phyloP scores from a whole-genome alignment of 2,113 vertebrate genomes.

The Scomber scombrus region DNA sequence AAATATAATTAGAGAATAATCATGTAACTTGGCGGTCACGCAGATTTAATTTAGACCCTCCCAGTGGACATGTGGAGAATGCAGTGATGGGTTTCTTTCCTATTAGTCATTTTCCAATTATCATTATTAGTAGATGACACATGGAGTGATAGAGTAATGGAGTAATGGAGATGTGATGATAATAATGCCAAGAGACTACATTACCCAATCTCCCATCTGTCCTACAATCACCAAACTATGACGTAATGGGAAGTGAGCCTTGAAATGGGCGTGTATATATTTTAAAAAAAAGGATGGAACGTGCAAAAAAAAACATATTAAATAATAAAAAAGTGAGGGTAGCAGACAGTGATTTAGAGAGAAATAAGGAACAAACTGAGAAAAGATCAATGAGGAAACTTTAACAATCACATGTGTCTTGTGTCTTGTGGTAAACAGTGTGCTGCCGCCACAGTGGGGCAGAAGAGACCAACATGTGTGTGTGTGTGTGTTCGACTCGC shows the following conservation, averaged over 20 bases:
- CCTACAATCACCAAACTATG: background rate
- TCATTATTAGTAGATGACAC: constrained; percentile 12
- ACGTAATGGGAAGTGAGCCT: background rate
- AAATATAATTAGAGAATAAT: background rate
- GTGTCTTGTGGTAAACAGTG: constrained; percentile 39
- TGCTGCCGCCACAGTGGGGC: constrained; percentile 72
- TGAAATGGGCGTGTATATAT: too few relatives aligned
- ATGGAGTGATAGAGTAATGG: background rate
- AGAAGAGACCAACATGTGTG: constrained; percentile 62
- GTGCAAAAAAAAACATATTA: background rate
- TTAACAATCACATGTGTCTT: constrained; percentile 24
- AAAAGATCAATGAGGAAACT: background rate
- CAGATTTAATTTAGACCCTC: background rate
- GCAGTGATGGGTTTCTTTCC: background rate
- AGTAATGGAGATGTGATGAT: constrained; percentile 16
- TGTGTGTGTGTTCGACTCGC: background rate
- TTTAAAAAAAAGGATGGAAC: too few relatives aligned
- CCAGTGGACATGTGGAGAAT: background rate
- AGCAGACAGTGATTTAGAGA: background rate
- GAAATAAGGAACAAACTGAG: background rate
- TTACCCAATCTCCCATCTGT: constrained; percentile 44
- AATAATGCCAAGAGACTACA: constrained; percentile 19
- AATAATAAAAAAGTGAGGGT: background rate
- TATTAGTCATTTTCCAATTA: constrained; percentile 17
- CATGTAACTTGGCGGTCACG: background rate